phyloP scores from a whole-genome alignment of 2,888 invertebrate species.

The Tenthredo livida region DNA sequence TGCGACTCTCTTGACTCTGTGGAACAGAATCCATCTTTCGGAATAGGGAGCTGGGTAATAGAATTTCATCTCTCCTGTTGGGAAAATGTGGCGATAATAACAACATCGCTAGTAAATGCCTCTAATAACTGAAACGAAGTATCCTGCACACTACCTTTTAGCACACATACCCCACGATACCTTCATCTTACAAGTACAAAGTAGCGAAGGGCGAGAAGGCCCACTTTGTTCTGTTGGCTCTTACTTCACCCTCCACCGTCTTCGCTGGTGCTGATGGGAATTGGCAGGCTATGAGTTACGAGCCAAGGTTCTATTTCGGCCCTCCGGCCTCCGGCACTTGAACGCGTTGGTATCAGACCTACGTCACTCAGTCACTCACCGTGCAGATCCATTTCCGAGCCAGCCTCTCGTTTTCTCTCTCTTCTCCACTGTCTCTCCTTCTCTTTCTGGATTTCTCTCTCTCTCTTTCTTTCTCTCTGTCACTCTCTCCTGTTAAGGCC shows the following conservation, averaged over 20 bases:
- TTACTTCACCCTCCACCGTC: not conserved
- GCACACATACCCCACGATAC: not conserved
- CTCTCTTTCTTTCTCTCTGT: not conserved
- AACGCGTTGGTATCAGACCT: conserved; percentile 49
- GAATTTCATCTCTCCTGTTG: conserved; percentile 15
- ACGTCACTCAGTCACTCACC: conserved; percentile 51
- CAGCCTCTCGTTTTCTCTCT: conserved; percentile 10
- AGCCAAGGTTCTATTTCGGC: conserved; percentile 49
- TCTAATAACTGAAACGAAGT: conserved; percentile 45
- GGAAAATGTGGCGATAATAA: conserved; percentile 22
- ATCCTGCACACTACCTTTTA: conserved; percentile 26
- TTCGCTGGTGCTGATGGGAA: conserved; percentile 38
- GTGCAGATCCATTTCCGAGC: conserved; percentile 49
- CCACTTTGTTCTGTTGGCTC: conserved; percentile 25
- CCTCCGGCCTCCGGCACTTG: conserved; percentile 23
- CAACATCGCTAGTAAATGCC: conserved; percentile 18
- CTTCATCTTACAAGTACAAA: conserved; percentile 41
- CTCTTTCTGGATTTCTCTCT: not conserved
- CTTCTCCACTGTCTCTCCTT: not conserved
- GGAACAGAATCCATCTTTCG: conserved; percentile 18
- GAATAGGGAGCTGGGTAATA: not conserved
- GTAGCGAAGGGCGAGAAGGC: conserved; percentile 43
- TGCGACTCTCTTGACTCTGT: conserved; percentile 9
- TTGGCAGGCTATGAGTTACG: conserved; percentile 52
- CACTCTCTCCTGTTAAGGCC: conserved; percentile 18